Evolutionary conservation across 2,797 vertebrate species (phyloP).

Genomic region (Takifugu ocellatus): DNA sequence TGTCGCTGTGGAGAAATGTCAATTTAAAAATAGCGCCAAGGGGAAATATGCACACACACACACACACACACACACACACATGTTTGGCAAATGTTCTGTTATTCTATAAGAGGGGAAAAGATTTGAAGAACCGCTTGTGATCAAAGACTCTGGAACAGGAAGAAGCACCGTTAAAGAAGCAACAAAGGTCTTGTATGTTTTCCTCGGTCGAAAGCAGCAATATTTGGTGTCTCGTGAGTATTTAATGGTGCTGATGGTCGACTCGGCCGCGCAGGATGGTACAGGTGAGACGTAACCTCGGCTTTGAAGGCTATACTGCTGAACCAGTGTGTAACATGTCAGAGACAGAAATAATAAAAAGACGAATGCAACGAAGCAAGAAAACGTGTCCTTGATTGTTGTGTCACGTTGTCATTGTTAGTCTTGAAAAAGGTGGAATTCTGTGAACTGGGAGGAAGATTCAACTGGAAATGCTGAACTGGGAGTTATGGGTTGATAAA

Average conservation of each 20-base stretch:
- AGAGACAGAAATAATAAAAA: constrained; percentile 72
- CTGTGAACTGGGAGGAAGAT: not conserved
- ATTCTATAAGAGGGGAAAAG: constrained; percentile 55
- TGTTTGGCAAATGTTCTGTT: constrained; percentile 62
- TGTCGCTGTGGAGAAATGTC: not conserved
- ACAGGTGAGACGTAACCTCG: constrained; percentile 43
- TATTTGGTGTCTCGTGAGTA: no score
- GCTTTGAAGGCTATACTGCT: constrained; percentile 60
- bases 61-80: constrained; percentile 43
- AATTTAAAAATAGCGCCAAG: constrained; percentile 59
- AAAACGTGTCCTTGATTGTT: constrained; percentile 19
- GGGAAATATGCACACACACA: constrained; percentile 34
- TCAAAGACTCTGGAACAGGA: constrained; percentile 54
- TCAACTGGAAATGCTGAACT: not conserved
- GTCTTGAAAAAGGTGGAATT: not conserved
- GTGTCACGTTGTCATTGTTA: not conserved
- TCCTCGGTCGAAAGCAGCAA: no score
- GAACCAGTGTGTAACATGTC: constrained; percentile 61
- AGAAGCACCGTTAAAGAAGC: constrained; percentile 45
- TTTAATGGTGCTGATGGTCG: not conserved
- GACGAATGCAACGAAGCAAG: constrained; percentile 67
- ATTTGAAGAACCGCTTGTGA: constrained; percentile 54
- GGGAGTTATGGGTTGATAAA: not conserved
- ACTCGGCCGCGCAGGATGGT: constrained; percentile 47
- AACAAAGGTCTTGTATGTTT: constrained; percentile 5